Percentiles rank a stretch among this genome's conserved stretches.
These are phyloP conservation scores for Nycticebus coucang DNA, from an alignment of 2,113 vertebrate genomes.

Conservation along the genomic window DNA sequence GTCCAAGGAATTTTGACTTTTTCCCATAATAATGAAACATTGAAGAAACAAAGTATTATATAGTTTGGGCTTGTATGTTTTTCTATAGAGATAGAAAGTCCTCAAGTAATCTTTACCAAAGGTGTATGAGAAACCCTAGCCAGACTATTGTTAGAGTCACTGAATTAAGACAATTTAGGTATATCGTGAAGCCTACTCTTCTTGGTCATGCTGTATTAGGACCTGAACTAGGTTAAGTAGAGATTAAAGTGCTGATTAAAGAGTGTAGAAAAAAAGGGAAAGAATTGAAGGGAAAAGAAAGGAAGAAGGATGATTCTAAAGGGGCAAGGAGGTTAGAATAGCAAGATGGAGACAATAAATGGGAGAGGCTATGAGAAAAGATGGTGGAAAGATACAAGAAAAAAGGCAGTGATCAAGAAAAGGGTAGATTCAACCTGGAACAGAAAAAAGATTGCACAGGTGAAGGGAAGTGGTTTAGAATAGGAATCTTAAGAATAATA, in stretches of 20 bases:
- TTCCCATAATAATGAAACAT: neutral
- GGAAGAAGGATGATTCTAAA: neutral
- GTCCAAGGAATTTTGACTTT: constrained; percentile 32
- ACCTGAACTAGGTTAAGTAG: neutral
- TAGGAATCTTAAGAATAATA: neutral
- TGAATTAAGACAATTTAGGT: neutral
- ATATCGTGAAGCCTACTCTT: neutral
- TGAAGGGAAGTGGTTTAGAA: neutral
- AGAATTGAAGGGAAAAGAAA: neutral
- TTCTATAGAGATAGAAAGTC: neutral
- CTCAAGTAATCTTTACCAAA: neutral
- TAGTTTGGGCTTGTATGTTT: neutral
- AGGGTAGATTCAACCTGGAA: neutral
- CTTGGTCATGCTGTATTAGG: neutral
- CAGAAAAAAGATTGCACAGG: neutral
- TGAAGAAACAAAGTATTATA: neutral
- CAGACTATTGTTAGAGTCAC: neutral
- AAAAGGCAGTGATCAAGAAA: neutral
- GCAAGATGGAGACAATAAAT: neutral
- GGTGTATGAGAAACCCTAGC: neutral
- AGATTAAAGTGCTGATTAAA: neutral
- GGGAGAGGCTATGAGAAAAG: neutral
- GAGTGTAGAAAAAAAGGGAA: neutral
- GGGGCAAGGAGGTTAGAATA: neutral
- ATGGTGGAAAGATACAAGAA: neutral